phyloP scores from a whole-genome alignment of 1,140 invertebrate species.

The Teleogryllus occipitalis region DNA sequence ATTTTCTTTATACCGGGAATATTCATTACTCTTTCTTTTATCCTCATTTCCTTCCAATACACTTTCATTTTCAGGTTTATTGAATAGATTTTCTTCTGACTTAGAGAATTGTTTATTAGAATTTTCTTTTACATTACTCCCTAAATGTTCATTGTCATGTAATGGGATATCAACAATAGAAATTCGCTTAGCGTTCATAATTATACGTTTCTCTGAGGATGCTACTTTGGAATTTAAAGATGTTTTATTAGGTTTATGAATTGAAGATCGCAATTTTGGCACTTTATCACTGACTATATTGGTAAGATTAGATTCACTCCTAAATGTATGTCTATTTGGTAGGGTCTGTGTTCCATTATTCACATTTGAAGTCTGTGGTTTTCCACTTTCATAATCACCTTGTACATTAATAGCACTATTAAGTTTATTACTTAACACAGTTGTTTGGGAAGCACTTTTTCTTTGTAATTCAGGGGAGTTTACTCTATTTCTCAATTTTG shows the following conservation, averaged over 20 bases:
- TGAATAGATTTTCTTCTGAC: background rate
- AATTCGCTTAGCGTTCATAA: background rate
- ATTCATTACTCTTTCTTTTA: too few relatives aligned
- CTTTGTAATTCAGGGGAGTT: background rate
- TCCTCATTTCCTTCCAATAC: too few relatives aligned
- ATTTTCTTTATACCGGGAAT: background rate
- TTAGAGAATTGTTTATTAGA: background rate
- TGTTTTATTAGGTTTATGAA: background rate
- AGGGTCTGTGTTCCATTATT: background rate
- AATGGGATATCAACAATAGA: background rate
- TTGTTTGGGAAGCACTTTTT: background rate
- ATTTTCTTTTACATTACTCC: background rate
- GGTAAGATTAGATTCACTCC: background rate
- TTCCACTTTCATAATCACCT: background rate
- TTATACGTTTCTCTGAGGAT: background rate
- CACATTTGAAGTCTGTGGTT: background rate
- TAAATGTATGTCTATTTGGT: background rate
- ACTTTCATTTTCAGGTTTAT: background rate
- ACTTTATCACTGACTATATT: too few relatives aligned
- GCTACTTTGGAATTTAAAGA: background rate
- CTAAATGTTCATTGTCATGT: background rate
- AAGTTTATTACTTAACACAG: background rate
- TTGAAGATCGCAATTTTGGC: background rate
- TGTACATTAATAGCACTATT: background rate
- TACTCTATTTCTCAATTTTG: background rate